Conservation (phyloP, 35 echinoderm and acorn worm species). For the Apostichopus parvimensis region DNA sequence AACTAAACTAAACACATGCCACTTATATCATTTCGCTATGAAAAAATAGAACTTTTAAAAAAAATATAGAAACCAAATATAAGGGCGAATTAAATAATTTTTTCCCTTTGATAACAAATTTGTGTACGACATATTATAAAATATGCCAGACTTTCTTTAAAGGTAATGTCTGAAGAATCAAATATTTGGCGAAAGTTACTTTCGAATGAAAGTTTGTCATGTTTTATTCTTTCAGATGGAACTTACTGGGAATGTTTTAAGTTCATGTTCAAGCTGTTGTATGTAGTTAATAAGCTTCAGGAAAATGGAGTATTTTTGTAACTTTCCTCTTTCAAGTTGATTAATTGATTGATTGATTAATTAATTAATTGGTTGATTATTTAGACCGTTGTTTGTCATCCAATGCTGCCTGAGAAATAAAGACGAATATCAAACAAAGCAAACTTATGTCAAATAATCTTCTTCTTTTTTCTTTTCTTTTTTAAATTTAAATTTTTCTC, state of each 20-base stretch:
- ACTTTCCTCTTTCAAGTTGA: not conserved
- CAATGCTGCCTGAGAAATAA: slow-evolving; percentile 17
- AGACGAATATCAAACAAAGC: slow-evolving; percentile 9
- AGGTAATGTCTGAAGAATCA: too few species aligned
- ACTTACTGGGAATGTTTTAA: not conserved
- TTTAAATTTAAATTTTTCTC: not conserved
- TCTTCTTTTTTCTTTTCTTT: not conserved
- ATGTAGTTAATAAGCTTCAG: slow-evolving; percentile 7
- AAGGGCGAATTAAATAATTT: too few species aligned
- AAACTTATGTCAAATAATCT: not conserved
- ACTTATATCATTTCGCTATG: too few species aligned
- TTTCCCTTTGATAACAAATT: too few species aligned
- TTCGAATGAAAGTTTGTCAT: too few species aligned
- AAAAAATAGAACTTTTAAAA: too few species aligned
- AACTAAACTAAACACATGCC: too few species aligned
- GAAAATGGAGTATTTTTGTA: slow-evolving; percentile 18
- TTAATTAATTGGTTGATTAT: not conserved
- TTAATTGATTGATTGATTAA: not conserved
- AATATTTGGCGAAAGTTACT: too few species aligned
- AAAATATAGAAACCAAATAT: too few species aligned
- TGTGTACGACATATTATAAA: too few species aligned
- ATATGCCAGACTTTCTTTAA: too few species aligned
- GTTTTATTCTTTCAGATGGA: too few species aligned
- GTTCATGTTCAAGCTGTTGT: not conserved
- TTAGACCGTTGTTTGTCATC: not conserved